A percentile compares a stretch with the other conserved stretches of the same genome.
Conservation (phyloP, 2,888 invertebrate genomes). For the Vanessa cardui region DNA sequence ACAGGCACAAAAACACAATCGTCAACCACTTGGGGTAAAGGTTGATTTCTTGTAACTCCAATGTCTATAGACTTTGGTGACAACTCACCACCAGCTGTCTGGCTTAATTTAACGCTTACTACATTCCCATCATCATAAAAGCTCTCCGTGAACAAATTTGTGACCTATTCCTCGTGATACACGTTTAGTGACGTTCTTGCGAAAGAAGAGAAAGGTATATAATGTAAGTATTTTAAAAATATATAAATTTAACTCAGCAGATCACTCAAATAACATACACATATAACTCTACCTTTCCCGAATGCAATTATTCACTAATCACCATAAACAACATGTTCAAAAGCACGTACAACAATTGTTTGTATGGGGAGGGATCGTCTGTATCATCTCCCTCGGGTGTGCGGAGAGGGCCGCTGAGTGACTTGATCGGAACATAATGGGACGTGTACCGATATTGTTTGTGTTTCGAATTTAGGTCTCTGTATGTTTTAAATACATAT, state of each 20-base stretch:
- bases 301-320: conserved; percentile 17
- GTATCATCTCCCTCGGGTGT: conserved; percentile 23
- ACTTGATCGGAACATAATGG: conserved; percentile 16
- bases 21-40: too few species aligned
- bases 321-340: conserved; percentile 21
- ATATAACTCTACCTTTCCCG: neutral
- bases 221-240: too few species aligned
- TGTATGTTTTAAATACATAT: neutral
- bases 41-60: too few species aligned
- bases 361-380: conserved; percentile 8
- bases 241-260: neutral
- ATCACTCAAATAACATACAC: neutral
- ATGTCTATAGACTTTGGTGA: too few species aligned
- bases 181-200: too few species aligned
- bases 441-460: neutral
- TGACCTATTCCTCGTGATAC: too few species aligned
- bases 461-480: neutral
- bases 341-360: conserved; percentile 11
- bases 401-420: conserved; percentile 25
- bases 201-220: too few species aligned
- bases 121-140: too few species aligned
- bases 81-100: too few species aligned
- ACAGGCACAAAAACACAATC: too few species aligned
- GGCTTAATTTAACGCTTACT: too few species aligned
- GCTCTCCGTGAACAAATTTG: too few species aligned